Conservation (phyloP, 92 coral and sea anemone species). For the Phymanthus crucifer region DNA sequence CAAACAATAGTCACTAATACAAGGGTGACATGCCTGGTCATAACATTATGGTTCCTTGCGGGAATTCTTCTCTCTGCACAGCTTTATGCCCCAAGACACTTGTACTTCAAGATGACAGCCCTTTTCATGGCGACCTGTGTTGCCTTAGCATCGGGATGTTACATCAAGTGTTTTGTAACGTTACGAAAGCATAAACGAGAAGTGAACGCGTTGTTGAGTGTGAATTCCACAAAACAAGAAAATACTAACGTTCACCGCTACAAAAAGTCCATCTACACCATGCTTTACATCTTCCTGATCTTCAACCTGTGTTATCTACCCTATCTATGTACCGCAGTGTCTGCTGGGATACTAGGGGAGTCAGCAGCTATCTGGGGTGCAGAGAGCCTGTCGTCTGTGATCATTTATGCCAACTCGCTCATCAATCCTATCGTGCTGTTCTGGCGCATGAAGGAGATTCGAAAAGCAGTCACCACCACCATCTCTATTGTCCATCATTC, state of each 20-base stretch:
- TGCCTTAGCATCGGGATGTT: constrained; percentile 14
- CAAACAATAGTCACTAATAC: constrained; percentile 26
- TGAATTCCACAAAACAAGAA: neutral
- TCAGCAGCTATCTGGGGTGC: constrained; percentile 38
- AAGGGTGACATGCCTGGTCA: neutral
- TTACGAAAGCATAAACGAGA: neutral
- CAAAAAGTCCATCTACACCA: constrained; percentile 23
- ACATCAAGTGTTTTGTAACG: constrained; percentile 14
- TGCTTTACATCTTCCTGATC: constrained; percentile 16
- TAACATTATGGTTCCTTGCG: constrained; percentile 5
- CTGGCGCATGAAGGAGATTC: constrained; percentile 26
- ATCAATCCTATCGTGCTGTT: constrained; percentile 28
- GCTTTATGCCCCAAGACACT: constrained; percentile 16
- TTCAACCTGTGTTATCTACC: constrained; percentile 32
- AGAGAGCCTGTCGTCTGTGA: constrained; percentile 20
- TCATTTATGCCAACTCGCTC: constrained; percentile 13
- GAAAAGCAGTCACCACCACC: constrained; percentile 9
- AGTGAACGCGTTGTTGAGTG: neutral
- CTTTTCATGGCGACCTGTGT: neutral
- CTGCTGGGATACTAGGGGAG: constrained; percentile 36
- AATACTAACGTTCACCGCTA: neutral
- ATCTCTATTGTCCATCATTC: neutral
- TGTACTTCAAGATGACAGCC: constrained; percentile 7
- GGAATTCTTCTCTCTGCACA: constrained; percentile 1
- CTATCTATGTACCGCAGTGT: neutral